Evolutionary conservation across 2,797 vertebrate species (phyloP), one percentile per base, ranked within the genome.

Genomic region (Chromis chromis): DNA sequence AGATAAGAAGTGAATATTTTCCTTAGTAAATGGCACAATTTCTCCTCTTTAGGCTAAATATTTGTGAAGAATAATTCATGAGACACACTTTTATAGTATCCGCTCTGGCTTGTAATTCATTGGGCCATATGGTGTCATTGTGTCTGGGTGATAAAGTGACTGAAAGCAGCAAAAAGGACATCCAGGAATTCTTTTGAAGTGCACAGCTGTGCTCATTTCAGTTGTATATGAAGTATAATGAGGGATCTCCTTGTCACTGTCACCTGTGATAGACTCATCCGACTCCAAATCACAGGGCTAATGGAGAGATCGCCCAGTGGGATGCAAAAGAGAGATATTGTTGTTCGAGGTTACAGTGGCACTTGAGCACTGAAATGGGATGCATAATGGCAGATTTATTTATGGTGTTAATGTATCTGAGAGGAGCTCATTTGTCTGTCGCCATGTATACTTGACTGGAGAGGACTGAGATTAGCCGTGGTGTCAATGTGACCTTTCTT

Each of bases 211-310:
- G 78, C 70, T 72, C 57, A 56, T 78, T 79, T 79, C 64, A 50
- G 70, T 36, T 74, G 74, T 77, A 59, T 87, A 81, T 85, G 82
- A 80, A 84, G 71, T 60, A 85, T 86, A 90, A 91, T 85, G 86
- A 91, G 85, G 79, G 57, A 73, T 70, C 81, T 87, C 66, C 88
- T 83, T 80, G 77, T 85, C 85, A 74, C 80, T 60, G 81, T 89
- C 85, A 86, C 79, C 85, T 83, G 82, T 83, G 82, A 90, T 88
- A 55, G 86, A 89, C 82, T 89, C 86, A 76, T 87, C 83, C 72
- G 68, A 73, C 79, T 84, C 81, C 73, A 76, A 83, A 85, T 90
- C 85, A 83, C 75, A 60, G 21, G 66, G 61, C 85, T 88, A 88
- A 92, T 85, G 77, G 84, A 84, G 77, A 84, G 68, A 86, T 90